Evolutionary conservation across 2,797 vertebrate genomes (phyloP).

Genomic region (Eulemur rubriventer): DNA sequence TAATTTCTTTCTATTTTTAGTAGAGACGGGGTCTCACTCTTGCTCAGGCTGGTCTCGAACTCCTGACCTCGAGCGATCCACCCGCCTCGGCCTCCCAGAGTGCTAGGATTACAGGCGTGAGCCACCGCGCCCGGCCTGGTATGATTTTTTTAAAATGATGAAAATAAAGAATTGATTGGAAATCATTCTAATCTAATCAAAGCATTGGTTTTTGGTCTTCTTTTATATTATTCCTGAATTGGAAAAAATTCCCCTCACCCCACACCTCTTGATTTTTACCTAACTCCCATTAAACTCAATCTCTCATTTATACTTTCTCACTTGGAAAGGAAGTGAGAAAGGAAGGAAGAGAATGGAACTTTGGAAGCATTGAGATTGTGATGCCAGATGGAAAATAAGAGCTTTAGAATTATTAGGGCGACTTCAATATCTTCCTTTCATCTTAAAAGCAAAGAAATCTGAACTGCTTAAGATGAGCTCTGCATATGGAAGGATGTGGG

Average conservation of each 20-base stretch:
- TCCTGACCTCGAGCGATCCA: no score
- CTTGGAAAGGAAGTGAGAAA: background rate
- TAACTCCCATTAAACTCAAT: background rate
- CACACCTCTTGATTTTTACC: background rate
- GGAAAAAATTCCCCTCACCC: background rate
- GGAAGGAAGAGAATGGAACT: background rate
- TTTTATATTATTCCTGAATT: background rate
- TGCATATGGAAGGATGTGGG: background rate
- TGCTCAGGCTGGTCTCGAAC: no score
- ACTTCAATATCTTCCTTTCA: constrained; percentile 33
- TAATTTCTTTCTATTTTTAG: no score
- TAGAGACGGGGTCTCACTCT: no score
- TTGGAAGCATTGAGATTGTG: background rate
- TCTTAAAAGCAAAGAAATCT: constrained; percentile 56
- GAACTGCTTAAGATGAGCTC: background rate
- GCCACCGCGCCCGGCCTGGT: no score
- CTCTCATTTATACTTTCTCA: background rate
- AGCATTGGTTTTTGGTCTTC: background rate
- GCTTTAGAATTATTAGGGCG: background rate
- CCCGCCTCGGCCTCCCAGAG: no score
- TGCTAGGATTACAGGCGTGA: no score
- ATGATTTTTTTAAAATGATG: no score
- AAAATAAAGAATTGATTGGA: background rate
- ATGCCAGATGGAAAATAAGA: constrained; percentile 5
- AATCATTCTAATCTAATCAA: background rate